Conservation (phyloP, 1,140 invertebrate genomes). For the Drosophila gunungcola region DNA sequence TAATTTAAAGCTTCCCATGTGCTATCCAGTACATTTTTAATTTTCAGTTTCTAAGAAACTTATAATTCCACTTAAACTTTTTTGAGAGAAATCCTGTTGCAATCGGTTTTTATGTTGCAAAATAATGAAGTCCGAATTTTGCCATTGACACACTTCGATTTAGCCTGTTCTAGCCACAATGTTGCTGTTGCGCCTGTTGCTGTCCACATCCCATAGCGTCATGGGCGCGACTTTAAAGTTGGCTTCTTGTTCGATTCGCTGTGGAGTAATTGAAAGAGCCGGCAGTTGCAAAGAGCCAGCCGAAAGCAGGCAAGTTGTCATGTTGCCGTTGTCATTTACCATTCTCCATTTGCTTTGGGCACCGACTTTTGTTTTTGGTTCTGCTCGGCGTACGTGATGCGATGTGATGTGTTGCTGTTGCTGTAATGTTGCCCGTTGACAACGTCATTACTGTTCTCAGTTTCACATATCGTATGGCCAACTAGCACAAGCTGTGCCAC, state of each 20-base stretch:
- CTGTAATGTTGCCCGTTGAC: conserved; percentile 52
- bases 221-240: conserved; percentile 23
- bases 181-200: conserved; percentile 12
- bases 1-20: no score
- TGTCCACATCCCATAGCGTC: conserved; percentile 17
- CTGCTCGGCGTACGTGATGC: conserved; percentile 23
- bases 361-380: conserved; percentile 39
- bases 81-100: no score
- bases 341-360: conserved; percentile 15
- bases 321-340: conserved; percentile 37
- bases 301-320: conserved; percentile 38
- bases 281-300: conserved; percentile 4
- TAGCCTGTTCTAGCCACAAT: conserved; percentile 1
- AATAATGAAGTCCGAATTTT: not conserved
- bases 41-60: no score
- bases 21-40: no score
- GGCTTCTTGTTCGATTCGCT: conserved; percentile 4
- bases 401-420: conserved; percentile 27
- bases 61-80: no score
- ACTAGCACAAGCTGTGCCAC: conserved; percentile 53
- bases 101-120: no score
- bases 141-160: not conserved
- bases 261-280: conserved; percentile 23
- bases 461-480: conserved; percentile 79
- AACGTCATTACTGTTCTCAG: conserved; percentile 82